Conservation (phyloP, 1,140 invertebrate genomes). For the Aphaenogaster ashmeadi region DNA sequence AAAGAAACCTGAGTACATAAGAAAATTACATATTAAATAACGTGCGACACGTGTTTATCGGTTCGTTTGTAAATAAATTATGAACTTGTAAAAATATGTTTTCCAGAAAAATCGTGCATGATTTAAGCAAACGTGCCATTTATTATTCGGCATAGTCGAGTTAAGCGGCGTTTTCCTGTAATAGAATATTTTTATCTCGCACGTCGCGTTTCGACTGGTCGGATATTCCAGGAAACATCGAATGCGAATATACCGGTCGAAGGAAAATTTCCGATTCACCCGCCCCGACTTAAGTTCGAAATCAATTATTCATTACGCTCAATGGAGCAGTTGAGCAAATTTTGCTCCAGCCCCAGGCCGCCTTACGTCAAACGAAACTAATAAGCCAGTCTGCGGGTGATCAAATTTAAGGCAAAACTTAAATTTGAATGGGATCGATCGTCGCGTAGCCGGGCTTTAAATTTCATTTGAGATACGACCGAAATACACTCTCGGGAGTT, state of each 20-base stretch:
- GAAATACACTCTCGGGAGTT: conserved; percentile 19
- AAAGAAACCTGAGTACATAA: not conserved
- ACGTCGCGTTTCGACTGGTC: not conserved
- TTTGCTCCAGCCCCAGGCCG: conserved; percentile 21
- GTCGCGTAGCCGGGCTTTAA: not conserved
- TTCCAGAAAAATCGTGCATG: not conserved
- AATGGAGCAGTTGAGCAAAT: conserved; percentile 46
- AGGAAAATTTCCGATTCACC: conserved; percentile 50
- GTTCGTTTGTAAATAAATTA: conserved; percentile 5
- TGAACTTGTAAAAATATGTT: not conserved
- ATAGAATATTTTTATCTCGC: conserved; percentile 38
- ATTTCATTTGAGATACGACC: conserved; percentile 35
- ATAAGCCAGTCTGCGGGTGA: conserved; percentile 46
- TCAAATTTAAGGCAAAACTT: conserved; percentile 48
- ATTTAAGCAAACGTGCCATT: not conserved
- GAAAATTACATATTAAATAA: conserved; percentile 7
- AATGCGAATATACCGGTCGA: conserved; percentile 26
- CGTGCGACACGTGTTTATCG: not conserved
- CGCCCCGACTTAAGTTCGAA: conserved; percentile 21
- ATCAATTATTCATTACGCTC: conserved; percentile 55
- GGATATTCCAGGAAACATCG: conserved; percentile 36
- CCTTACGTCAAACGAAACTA: conserved; percentile 61
- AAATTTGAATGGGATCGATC: conserved; percentile 53
- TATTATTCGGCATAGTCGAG: conserved; percentile 9
- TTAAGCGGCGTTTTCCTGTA: not conserved